A percentile compares a stretch with the other conserved stretches of the same genome.
phyloP scores from a whole-genome alignment of 2,888 invertebrate species.

The Gastracanthus pulcherrimus region DNA sequence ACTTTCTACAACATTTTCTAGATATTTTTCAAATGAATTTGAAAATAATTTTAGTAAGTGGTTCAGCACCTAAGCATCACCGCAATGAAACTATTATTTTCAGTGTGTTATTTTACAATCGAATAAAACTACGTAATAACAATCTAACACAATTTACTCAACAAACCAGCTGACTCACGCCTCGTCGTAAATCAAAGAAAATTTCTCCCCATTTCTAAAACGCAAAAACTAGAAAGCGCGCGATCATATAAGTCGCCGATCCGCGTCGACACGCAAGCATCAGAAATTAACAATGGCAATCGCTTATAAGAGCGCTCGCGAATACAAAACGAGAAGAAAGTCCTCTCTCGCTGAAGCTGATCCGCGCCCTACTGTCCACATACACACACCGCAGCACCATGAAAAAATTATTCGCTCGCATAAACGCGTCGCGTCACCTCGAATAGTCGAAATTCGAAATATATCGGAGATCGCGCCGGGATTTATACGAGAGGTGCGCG shows the following conservation, averaged over 20 bases:
- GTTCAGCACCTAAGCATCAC: no score
- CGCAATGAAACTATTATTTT: no score
- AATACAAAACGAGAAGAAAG: conserved; percentile 54
- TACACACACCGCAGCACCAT: no score
- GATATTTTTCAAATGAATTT: no score
- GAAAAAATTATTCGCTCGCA: conserved; percentile 23
- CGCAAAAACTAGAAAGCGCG: conserved; percentile 8
- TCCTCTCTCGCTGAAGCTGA: not conserved
- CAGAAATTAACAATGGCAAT: conserved; percentile 34
- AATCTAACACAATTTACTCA: no score
- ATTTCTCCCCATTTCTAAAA: not conserved
- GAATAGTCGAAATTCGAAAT: conserved; percentile 62
- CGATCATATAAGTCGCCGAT: not conserved
- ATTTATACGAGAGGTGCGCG: conserved; percentile 67
- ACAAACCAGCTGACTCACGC: no score
- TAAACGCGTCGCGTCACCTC: not conserved
- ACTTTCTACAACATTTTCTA: no score
- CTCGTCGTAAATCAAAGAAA: not conserved
- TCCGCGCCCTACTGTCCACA: conserved; percentile 2
- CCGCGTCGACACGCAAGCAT: not conserved
- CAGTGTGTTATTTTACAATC: no score
- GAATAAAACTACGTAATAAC: no score
- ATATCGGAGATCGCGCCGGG: conserved; percentile 74
- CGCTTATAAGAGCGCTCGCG: conserved; percentile 38
- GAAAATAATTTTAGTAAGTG: no score